Evolutionary conservation across 2,888 invertebrate genomes (phyloP), one percentile per base, ranked within the genome.

Genomic region (Volucella inanis): DNA sequence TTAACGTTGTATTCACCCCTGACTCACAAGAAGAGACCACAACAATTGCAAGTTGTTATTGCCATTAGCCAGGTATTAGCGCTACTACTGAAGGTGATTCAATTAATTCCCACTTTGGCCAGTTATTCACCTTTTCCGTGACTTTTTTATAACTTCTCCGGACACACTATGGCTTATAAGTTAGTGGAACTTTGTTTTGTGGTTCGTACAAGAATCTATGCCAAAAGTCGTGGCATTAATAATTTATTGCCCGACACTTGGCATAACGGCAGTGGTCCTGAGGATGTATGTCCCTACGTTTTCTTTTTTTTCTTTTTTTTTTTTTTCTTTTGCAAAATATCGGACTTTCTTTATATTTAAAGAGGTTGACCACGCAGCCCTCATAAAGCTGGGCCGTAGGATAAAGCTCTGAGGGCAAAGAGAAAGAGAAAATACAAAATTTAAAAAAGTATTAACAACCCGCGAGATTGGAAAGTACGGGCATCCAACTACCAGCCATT

Each of bases 291-390:
- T 14, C 31, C n/a, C 15, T 62, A 62, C 57, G 39, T 62, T 64
- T 62, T 70, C 71, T 57, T 55, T 70, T 78, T 62, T 64, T 62
- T 70, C 71, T 57, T 55, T 70, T 78, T 78, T 59, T 52, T 50
- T 78, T 65, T 54, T 62, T 71, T 61, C 18, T 22, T 22, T 3
- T 77, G 61, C 54, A 76, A 76, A 71, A 45, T 49, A 38, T 62
- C 62, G 18, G 18, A 22, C 47, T 47, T 47, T 79, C 65, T 72
- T 78, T 71, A 49, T 59, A 64, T 62, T 70, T 71, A 72, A 59
- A 65, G 22, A 38, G 65, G 59, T 64, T 65, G 71, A 59, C 64
- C 70, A 71, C 70, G 62, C 70, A 70, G 67, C 50, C 43, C 47
- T 18, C 14, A n/a, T 49, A 49, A 49, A 15, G 49, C 8, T 14